Evolutionary conservation across 2,888 invertebrate species (phyloP).

Genomic region (Macrosiphum euphorbiae): DNA sequence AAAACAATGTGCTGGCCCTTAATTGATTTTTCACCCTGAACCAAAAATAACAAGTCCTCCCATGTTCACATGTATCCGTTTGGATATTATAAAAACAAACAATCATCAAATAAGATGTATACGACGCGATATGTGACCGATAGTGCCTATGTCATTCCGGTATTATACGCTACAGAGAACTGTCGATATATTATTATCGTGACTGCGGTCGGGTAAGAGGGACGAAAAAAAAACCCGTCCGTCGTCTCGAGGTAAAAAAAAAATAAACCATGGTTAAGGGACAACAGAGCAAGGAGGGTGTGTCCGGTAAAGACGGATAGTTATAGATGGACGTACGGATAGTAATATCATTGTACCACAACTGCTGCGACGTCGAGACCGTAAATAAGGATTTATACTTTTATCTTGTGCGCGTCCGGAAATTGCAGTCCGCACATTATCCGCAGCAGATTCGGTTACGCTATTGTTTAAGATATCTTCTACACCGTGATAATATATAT

Average conservation of each 20-base stretch:
- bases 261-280: neutral
- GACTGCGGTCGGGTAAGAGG: neutral
- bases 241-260: neutral
- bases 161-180: neutral
- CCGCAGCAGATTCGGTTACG: neutral
- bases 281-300: neutral
- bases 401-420: neutral
- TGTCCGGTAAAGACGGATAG: conserved; percentile 5
- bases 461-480: conserved; percentile 2
- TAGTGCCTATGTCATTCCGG: neutral
- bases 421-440: conserved; percentile 6
- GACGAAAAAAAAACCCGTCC: neutral
- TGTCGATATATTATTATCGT: neutral
- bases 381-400: conserved; percentile 17
- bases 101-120: neutral
- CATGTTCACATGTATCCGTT: neutral
- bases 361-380: neutral
- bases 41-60: too few species aligned
- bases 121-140: neutral
- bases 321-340: neutral
- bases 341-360: conserved; percentile 13
- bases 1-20: too few species aligned
- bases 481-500: neutral
- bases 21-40: too few species aligned
- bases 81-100: neutral